These are phyloP conservation scores for Acanthococcus lagerstroemiae DNA, from an alignment of 2,888 invertebrate genomes.

Conservation along the genomic window DNA sequence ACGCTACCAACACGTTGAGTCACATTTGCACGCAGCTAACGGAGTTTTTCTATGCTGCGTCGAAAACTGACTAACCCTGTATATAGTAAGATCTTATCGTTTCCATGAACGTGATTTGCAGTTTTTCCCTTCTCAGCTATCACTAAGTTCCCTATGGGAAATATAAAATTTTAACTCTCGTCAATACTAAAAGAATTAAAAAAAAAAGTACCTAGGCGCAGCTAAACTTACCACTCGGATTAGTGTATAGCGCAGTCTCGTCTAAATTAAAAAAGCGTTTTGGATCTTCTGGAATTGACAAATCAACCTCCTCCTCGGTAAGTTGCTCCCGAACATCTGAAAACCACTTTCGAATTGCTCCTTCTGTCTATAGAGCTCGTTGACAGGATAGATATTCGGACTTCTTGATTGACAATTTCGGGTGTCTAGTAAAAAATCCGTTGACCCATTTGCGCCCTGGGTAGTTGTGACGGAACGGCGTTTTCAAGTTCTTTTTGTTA, in stretches of 20 bases:
- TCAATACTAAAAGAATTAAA: too few relatives aligned
- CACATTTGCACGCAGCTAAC: too few relatives aligned
- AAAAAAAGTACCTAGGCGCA: too few relatives aligned
- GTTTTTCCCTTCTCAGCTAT: too few relatives aligned
- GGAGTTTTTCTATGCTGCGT: too few relatives aligned
- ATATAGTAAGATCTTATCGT: too few relatives aligned
- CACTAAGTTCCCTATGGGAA: too few relatives aligned
- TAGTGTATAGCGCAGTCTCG: not conserved
- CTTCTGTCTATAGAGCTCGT: not conserved
- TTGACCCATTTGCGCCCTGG: not conserved
- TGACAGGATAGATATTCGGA: not conserved
- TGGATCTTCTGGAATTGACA: not conserved
- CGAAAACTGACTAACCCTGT: too few relatives aligned
- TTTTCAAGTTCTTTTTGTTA: not conserved
- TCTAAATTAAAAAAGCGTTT: not conserved
- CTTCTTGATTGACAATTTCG: not conserved
- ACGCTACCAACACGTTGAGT: too few relatives aligned
- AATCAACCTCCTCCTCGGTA: not conserved
- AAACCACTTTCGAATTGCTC: not conserved
- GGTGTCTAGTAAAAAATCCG: not conserved
- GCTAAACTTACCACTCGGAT: not conserved
- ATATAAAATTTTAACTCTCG: too few relatives aligned
- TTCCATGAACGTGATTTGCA: too few relatives aligned
- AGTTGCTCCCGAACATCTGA: not conserved
- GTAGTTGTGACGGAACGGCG: not conserved